Percentiles rank a stretch among this genome's conserved stretches.
Conservation (phyloP, 2,888 invertebrate species). For the Campoplex capitator region DNA sequence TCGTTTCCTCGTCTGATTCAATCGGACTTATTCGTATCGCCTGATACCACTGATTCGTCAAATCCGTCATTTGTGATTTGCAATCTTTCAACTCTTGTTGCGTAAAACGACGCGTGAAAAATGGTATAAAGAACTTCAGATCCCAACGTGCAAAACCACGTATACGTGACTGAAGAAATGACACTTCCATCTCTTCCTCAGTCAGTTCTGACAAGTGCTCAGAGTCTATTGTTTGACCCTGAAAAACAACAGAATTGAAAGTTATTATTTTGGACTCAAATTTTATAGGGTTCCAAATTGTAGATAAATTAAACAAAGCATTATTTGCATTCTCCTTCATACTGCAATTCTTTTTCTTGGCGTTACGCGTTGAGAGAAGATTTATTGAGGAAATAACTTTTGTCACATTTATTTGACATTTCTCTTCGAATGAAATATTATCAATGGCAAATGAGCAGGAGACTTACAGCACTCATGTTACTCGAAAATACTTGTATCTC, state of each 20-base stretch:
- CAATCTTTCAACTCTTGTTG: slow-evolving; percentile 98
- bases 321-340: not conserved
- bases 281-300: not conserved
- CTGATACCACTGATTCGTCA: slow-evolving; percentile 99
- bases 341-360: not conserved
- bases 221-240: slow-evolving; percentile 96
- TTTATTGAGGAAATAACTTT: not conserved
- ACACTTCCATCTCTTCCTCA: slow-evolving; percentile 96
- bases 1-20: slow-evolving; percentile 91
- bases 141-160: slow-evolving; percentile 97
- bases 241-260: slow-evolving; percentile 44
- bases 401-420: not conserved
- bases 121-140: slow-evolving; percentile 97
- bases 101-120: slow-evolving; percentile 97
- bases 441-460: not conserved
- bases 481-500: not conserved
- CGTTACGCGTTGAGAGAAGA: not conserved
- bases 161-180: slow-evolving; percentile 92
- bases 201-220: slow-evolving; percentile 97
- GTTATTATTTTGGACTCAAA: not conserved
- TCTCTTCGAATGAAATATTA: not conserved
- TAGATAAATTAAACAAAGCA: no score
- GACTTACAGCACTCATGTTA: not conserved
- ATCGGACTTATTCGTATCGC: slow-evolving; percentile 96
- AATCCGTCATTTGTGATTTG: slow-evolving; percentile 97